These are phyloP conservation scores for Pangasius sanitwongsei DNA, from an alignment of 2,797 vertebrate genomes.

Conservation along the genomic window DNA sequence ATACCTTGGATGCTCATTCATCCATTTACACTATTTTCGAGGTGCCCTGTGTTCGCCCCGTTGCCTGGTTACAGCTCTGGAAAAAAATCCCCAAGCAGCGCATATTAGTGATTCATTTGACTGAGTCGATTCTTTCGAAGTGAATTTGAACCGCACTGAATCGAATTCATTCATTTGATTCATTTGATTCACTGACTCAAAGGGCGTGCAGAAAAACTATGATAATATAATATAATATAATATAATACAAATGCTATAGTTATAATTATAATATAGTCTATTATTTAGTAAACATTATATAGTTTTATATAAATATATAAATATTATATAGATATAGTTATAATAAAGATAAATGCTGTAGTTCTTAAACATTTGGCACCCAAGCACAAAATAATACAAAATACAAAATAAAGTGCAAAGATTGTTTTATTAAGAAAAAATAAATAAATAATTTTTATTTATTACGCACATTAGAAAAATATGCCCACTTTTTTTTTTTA, in stretches of 20 bases:
- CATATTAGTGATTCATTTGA: conserved; percentile 13
- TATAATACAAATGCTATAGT: no score
- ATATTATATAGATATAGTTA: no score
- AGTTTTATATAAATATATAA: no score
- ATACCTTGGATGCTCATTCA: conserved; percentile 1
- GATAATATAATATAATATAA: neutral
- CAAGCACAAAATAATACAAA: neutral
- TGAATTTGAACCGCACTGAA: neutral
- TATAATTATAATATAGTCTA: no score
- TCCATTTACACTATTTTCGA: conserved; percentile 22
- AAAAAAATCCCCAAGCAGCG: conserved; percentile 4
- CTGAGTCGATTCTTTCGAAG: conserved; percentile 5
- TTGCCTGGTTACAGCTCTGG: conserved; percentile 40
- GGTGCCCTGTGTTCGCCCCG: conserved; percentile 21
- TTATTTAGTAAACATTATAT: no score
- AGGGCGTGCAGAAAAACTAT: neutral
- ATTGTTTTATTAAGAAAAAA: neutral
- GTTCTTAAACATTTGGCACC: no score
- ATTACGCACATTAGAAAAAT: neutral
- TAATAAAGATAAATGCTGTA: no score
- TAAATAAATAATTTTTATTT: no score
- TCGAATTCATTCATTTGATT: neutral
- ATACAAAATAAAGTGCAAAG: neutral
- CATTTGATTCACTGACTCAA: conserved; percentile 17
- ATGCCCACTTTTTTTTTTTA: no score